phyloP scores from a whole-genome alignment of 2,888 invertebrate genomes.

The Nematopogon swammerdamellus region DNA sequence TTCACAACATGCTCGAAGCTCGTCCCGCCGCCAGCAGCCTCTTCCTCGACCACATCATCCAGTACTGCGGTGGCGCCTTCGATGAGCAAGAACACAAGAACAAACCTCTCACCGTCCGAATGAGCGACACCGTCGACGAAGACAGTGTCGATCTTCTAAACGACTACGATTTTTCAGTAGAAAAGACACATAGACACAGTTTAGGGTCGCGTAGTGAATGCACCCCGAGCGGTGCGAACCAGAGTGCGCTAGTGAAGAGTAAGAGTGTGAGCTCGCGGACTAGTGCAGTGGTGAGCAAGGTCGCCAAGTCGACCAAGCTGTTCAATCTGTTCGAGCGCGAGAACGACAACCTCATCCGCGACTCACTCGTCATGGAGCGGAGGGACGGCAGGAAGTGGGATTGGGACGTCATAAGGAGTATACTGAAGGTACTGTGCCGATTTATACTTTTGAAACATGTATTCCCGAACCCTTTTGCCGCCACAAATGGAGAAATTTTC shows the following conservation, averaged over 20 bases:
- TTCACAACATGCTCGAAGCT: conserved; percentile 77
- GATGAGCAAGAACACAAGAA: conserved; percentile 19
- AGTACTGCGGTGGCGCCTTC: conserved; percentile 48
- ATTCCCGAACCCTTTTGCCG: conserved; percentile 2
- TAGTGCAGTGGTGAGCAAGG: conserved; percentile 37
- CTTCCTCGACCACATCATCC: conserved; percentile 77
- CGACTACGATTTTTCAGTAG: conserved; percentile 39
- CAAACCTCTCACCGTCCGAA: conserved; percentile 18
- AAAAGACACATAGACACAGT: conserved; percentile 39
- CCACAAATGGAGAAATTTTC: neutral
- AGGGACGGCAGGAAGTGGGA: conserved; percentile 87
- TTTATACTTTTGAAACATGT: conserved; percentile 2
- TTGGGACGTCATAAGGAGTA: conserved; percentile 85
- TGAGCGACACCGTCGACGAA: conserved; percentile 27
- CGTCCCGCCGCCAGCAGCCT: conserved; percentile 80
- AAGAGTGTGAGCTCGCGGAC: conserved; percentile 47
- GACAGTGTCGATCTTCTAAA: conserved; percentile 38
- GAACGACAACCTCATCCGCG: conserved; percentile 67
- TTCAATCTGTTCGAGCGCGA: conserved; percentile 59
- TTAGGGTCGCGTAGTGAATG: conserved; percentile 43
- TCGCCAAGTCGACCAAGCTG: conserved; percentile 41
- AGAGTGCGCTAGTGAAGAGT: conserved; percentile 44
- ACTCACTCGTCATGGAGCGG: conserved; percentile 75
- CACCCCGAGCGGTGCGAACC: conserved; percentile 29
- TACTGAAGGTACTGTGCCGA: conserved; percentile 63